Percentiles rank a stretch among this genome's conserved stretches.
phyloP scores from a whole-genome alignment of 2,113 vertebrate species.

The Vombatus ursinus region DNA sequence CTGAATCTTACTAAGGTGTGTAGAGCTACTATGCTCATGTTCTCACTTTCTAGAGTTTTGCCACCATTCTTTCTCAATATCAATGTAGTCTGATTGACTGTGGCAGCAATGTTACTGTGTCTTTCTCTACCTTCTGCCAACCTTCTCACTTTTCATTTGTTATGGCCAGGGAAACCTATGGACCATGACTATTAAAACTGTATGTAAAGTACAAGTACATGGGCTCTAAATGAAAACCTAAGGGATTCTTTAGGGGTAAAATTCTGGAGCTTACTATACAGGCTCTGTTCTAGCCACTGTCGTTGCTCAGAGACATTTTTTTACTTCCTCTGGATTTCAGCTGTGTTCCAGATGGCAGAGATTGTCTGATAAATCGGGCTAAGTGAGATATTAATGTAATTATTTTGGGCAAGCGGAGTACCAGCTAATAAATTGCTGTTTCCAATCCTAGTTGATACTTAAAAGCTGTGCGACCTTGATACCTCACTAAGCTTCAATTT shows the following conservation, averaged over 20 bases:
- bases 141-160: background rate
- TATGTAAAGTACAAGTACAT: background rate
- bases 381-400: background rate
- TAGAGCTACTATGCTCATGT: background rate
- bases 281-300: background rate
- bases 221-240: background rate
- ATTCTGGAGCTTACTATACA: background rate
- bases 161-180: background rate
- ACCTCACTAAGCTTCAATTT: background rate
- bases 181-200: background rate
- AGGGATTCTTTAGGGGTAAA: background rate
- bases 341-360: conserved; percentile 13
- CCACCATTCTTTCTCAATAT: background rate
- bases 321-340: background rate
- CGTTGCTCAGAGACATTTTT: background rate
- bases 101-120: background rate
- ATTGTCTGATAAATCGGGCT: background rate
- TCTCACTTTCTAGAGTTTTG: background rate
- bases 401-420: background rate
- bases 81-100: background rate
- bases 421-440: background rate
- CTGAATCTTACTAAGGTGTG: background rate
- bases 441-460: background rate
- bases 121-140: background rate
- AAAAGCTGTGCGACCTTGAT: background rate